A percentile compares a stretch with the other conserved stretches of the same genome.
phyloP scores from a whole-genome alignment of 2,797 vertebrate genomes.

The Pangasius sanitwongsei region DNA sequence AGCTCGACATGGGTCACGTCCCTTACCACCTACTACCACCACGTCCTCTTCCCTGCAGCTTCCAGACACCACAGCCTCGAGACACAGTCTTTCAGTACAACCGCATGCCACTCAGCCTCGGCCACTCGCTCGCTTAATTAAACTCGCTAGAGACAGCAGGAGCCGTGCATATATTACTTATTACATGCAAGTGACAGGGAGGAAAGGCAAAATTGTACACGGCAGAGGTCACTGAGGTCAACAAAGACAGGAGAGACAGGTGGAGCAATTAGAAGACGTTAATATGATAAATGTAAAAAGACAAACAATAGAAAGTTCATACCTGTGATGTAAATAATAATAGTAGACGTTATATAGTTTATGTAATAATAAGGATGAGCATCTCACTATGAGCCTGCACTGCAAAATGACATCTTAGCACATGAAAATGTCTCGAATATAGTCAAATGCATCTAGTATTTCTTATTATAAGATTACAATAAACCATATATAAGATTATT shows the following conservation, averaged over 20 bases:
- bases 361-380: neutral
- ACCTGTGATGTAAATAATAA: neutral
- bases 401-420: too few species aligned
- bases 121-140: conserved; percentile 65
- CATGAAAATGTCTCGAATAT: too few species aligned
- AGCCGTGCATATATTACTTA: conserved; percentile 13
- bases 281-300: neutral
- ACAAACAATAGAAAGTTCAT: neutral
- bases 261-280: conserved; percentile 59
- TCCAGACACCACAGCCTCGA: neutral
- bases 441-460: too few species aligned
- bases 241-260: conserved; percentile 56
- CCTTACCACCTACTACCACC: neutral
- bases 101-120: neutral
- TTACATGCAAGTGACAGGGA: conserved; percentile 23
- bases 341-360: neutral
- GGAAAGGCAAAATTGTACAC: conserved; percentile 58
- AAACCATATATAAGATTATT: too few species aligned
- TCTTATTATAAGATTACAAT: too few species aligned
- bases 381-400: neutral
- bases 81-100: conserved; percentile 56
- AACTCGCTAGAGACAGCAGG: conserved; percentile 51
- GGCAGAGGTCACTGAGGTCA: conserved; percentile 70
- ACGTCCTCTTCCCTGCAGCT: conserved; percentile 13
- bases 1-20: conserved; percentile 19